Percentiles rank a stretch among this genome's conserved stretches.
Conservation (phyloP, 2,888 invertebrate species). For the Alloscopus bannaensis region DNA sequence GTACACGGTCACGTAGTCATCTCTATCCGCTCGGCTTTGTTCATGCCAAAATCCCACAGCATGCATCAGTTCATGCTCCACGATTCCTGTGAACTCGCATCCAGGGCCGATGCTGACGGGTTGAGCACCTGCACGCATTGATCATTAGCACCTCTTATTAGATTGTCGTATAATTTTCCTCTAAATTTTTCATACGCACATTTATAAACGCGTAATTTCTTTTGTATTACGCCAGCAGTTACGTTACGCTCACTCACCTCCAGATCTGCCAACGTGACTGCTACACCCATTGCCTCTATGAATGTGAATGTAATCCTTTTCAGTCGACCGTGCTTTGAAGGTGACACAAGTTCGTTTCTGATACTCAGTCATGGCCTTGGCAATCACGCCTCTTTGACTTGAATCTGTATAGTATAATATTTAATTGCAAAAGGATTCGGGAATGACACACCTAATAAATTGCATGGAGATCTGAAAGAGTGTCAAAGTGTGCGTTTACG, state of each 20-base stretch:
- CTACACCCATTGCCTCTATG: conserved; percentile 76
- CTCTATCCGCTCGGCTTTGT: conserved; percentile 77
- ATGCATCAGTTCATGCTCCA: conserved; percentile 77
- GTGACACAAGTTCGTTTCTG: conserved; percentile 75
- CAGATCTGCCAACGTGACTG: conserved; percentile 78
- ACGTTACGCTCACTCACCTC: conserved; percentile 70
- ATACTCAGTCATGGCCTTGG: conserved; percentile 76
- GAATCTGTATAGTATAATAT: conserved; percentile 56
- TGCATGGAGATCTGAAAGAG: background rate
- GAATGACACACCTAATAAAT: conserved; percentile 7
- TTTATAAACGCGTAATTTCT: too few species aligned
- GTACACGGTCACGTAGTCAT: conserved; percentile 75
- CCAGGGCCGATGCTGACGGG: conserved; percentile 76
- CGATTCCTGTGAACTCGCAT: conserved; percentile 75
- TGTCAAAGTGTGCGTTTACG: background rate
- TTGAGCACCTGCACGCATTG: conserved; percentile 76
- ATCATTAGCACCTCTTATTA: too few species aligned
- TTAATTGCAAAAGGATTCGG: background rate
- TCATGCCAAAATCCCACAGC: conserved; percentile 78
- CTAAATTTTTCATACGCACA: background rate
- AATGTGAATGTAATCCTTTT: conserved; percentile 74
- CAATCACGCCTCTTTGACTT: conserved; percentile 75
- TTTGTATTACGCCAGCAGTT: too few species aligned
- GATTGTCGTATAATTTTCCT: too few species aligned
- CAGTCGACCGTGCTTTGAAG: conserved; percentile 74